A percentile compares a stretch with the other conserved stretches of the same genome.
These are phyloP conservation scores for Dicaeum eximium DNA, from an alignment of 2,113 vertebrate genomes.

Conservation along the genomic window DNA sequence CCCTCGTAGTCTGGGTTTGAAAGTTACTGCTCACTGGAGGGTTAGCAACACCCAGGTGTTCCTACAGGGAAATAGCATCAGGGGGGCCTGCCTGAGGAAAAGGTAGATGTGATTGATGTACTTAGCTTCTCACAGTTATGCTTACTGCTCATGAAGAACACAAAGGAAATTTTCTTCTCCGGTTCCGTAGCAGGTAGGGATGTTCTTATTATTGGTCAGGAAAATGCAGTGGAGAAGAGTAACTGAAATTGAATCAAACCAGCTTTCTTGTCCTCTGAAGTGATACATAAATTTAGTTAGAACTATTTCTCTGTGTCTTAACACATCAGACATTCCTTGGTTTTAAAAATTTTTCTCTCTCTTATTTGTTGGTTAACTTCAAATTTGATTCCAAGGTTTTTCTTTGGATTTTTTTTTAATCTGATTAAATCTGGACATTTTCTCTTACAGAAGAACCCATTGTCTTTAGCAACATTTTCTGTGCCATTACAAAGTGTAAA, in stretches of 20 bases:
- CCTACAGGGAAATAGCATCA: not conserved
- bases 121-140: not conserved
- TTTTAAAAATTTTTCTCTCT: not conserved
- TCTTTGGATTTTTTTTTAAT: not conserved
- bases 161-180: not conserved
- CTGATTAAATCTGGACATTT: not conserved
- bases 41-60: not conserved
- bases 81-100: fast-evolving
- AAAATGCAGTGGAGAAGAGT: not conserved
- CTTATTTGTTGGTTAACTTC: not conserved
- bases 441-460: slow-evolving; percentile 43
- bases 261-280: not conserved
- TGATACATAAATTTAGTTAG: not conserved
- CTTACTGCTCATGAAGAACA: not conserved
- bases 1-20: not conserved
- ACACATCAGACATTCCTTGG: not conserved
- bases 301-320: not conserved
- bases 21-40: not conserved
- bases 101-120: not conserved
- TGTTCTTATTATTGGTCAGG: not conserved
- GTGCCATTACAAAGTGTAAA: slow-evolving; percentile 19
- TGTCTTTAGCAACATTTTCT: slow-evolving; percentile 11
- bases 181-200: not conserved
- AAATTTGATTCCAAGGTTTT: not conserved
- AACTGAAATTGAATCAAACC: not conserved